Evolutionary conservation across 2,888 invertebrate species (phyloP).

Genomic region (Octodonta nipae): DNA sequence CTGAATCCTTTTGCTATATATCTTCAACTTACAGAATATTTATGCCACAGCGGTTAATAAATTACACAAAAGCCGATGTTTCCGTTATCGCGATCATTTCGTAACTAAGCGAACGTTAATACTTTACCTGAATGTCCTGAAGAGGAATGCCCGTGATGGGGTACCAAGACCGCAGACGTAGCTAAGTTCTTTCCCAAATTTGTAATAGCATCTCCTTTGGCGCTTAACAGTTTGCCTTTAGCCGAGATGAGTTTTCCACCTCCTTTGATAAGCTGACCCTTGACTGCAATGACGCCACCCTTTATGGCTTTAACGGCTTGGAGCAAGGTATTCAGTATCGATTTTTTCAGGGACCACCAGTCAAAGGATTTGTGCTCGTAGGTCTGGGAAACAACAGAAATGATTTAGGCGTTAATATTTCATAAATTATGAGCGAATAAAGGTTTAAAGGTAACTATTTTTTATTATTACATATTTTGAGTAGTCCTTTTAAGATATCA

Average conservation of each 20-base stretch:
- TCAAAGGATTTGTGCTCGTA: slow-evolving; percentile 28
- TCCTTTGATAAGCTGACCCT: slow-evolving; percentile 75
- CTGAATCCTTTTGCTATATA: too few relatives aligned
- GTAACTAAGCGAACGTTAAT: too few relatives aligned
- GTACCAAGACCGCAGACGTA: slow-evolving; percentile 54
- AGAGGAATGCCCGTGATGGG: slow-evolving; percentile 21
- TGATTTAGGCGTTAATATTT: too few relatives aligned
- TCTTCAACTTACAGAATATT: too few relatives aligned
- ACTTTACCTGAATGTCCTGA: slow-evolving; percentile 19
- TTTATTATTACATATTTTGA: too few relatives aligned
- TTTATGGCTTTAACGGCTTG: slow-evolving; percentile 82
- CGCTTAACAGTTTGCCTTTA: slow-evolving; percentile 53
- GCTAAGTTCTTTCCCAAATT: slow-evolving; percentile 69
- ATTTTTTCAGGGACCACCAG: slow-evolving; percentile 63
- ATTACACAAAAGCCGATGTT: too few relatives aligned
- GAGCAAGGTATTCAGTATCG: slow-evolving; percentile 66
- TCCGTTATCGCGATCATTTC: too few relatives aligned
- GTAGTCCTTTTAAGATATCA: too few relatives aligned
- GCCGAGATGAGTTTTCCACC: slow-evolving; percentile 56
- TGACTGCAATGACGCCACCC: slow-evolving; percentile 75
- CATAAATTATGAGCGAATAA: not conserved
- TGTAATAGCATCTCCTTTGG: slow-evolving; percentile 67
- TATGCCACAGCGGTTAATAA: too few relatives aligned
- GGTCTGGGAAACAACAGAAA: slow-evolving; percentile 18
- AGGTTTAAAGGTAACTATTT: too few relatives aligned